phyloP scores from a whole-genome alignment of 2,797 vertebrate genomes.

The Emydoidea blandingii region DNA sequence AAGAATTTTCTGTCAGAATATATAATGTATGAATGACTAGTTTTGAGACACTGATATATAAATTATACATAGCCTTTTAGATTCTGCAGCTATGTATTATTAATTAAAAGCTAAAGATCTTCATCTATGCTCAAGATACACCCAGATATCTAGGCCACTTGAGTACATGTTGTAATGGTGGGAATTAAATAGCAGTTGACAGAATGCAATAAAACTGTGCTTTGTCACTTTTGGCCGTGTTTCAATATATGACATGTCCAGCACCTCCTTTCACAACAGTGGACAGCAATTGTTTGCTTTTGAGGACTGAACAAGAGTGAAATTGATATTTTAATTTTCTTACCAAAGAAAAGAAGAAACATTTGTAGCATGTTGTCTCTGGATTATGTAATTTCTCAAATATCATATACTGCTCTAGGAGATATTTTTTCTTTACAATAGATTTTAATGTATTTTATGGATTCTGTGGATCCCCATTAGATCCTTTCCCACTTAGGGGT shows the following conservation, averaged over 20 bases:
- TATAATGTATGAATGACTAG: conserved; percentile 75
- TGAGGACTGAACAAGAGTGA: neutral
- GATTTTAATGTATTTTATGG: neutral
- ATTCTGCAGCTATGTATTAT: conserved; percentile 79
- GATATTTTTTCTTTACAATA: neutral
- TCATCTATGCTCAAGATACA: conserved; percentile 66
- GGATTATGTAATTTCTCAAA: conserved; percentile 10
- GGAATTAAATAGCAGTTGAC: conserved; percentile 29
- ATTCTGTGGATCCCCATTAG: neutral
- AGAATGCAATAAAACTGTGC: conserved; percentile 11
- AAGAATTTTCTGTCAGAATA: conserved; percentile 78
- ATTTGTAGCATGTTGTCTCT: neutral
- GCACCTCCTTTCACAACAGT: neutral
- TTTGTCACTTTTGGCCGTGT: neutral
- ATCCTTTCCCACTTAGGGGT: neutral
- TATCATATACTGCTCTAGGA: neutral
- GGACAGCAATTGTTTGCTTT: conserved; percentile 4
- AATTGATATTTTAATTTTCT: conserved; percentile 7
- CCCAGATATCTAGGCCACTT: conserved; percentile 62
- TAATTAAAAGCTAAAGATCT: conserved; percentile 81
- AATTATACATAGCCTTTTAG: conserved; percentile 80
- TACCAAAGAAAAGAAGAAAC: conserved; percentile 10
- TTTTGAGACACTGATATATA: conserved; percentile 74
- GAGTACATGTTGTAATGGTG: conserved; percentile 29
- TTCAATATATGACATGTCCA: neutral